A percentile compares a stretch with the other conserved stretches of the same genome.
Evolutionary conservation across 2,888 invertebrate genomes (phyloP).

Genomic region (Venusia cambrica): DNA sequence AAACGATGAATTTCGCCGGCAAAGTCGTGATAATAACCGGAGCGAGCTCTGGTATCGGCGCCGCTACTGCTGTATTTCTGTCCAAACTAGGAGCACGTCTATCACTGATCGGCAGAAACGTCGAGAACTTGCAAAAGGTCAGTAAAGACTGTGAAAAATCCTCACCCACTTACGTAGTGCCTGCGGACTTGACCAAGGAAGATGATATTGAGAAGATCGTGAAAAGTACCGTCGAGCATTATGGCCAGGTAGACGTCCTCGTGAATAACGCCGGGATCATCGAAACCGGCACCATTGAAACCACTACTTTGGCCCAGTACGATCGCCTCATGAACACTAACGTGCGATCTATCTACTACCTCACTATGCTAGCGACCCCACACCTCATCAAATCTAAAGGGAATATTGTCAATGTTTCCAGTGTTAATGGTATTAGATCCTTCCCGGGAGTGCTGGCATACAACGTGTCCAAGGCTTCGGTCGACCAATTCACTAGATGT

Average conservation of each 20-base stretch:
- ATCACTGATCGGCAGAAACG: constrained; percentile 86
- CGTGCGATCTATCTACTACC: constrained; percentile 89
- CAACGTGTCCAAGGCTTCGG: constrained; percentile 94
- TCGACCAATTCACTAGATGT: constrained; percentile 97
- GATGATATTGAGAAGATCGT: constrained; percentile 86
- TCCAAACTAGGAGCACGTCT: constrained; percentile 88
- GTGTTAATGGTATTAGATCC: constrained; percentile 94
- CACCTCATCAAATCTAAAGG: constrained; percentile 91
- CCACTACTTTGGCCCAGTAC: constrained; percentile 91
- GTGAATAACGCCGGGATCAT: constrained; percentile 95
- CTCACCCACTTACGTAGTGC: constrained; percentile 77
- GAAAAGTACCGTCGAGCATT: constrained; percentile 86
- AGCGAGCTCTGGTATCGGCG: constrained; percentile 93
- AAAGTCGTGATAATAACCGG: constrained; percentile 90
- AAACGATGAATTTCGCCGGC: constrained; percentile 82
- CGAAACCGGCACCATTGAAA: constrained; percentile 91
- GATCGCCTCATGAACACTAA: constrained; percentile 95
- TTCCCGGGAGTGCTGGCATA: constrained; percentile 96
- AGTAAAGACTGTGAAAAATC: constrained; percentile 61
- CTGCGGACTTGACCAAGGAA: constrained; percentile 88
- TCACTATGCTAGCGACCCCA: constrained; percentile 94
- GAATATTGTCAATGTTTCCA: constrained; percentile 97
- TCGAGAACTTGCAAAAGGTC: constrained; percentile 80
- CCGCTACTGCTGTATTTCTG: constrained; percentile 89
- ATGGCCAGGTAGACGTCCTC: constrained; percentile 89